Percentiles rank a stretch among this genome's conserved stretches.
These are phyloP conservation scores for Acrossocheilus wenchowensis DNA, from an alignment of 2,797 vertebrate species.

Conservation along the genomic window DNA sequence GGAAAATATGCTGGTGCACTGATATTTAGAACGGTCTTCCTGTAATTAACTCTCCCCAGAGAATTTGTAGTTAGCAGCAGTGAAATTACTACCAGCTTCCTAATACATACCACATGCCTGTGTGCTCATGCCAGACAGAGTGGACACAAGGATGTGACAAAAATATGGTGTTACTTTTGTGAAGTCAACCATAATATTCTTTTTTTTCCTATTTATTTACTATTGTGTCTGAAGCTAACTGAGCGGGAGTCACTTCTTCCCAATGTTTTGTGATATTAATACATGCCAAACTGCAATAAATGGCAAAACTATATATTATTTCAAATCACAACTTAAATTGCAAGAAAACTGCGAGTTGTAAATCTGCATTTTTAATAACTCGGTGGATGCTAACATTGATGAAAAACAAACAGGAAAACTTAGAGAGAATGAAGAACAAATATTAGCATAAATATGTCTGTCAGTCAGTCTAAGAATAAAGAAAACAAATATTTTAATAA, in stretches of 20 bases:
- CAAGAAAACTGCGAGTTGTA: not conserved
- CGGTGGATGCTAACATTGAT: conserved; percentile 51
- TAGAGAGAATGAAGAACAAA: not conserved
- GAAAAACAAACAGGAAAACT: not conserved
- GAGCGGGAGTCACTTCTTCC: not conserved
- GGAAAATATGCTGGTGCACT: conserved; percentile 93
- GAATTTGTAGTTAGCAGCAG: conserved; percentile 98
- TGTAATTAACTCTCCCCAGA: conserved; percentile 99
- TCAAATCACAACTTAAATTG: not conserved
- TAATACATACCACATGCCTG: conserved; percentile 98
- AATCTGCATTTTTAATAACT: not conserved
- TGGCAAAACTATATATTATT: not conserved
- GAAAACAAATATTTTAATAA: not conserved
- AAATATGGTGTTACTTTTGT: conserved; percentile 55
- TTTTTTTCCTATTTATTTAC: conserved; percentile 25
- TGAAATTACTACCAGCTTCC: conserved; percentile 98
- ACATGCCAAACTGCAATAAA: not conserved
- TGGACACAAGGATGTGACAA: conserved; percentile 72
- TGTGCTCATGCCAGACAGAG: conserved; percentile 75
- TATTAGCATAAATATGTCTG: not conserved
- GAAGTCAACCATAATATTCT: not conserved
- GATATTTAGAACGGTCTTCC: conserved; percentile 99
- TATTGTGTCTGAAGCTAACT: not conserved
- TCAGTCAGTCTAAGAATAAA: not conserved
- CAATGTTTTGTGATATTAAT: not conserved